phyloP scores from a whole-genome alignment of 2,797 vertebrate species.

The Sorex maritimensis region DNA sequence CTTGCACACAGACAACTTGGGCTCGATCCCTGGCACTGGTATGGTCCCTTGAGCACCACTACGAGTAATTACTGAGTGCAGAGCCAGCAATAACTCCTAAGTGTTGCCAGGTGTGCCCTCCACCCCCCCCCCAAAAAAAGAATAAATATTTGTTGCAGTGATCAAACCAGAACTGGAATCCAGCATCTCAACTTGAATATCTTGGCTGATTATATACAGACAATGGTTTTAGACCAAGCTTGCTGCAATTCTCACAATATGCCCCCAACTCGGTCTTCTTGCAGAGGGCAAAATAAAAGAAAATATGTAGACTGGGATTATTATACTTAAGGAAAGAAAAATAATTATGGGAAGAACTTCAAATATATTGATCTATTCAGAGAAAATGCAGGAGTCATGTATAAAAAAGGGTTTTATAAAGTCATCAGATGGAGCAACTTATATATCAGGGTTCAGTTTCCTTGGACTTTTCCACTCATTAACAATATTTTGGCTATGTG shows the following conservation, averaged over 20 bases:
- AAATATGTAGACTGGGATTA: neutral
- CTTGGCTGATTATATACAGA: neutral
- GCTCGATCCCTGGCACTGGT: no score
- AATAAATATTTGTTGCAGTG: no score
- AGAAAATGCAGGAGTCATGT: neutral
- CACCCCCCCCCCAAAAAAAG: no score
- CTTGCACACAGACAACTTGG: no score
- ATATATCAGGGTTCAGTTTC: constrained; percentile 8
- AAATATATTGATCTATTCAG: neutral
- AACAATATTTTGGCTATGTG: constrained; percentile 5
- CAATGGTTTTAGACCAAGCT: neutral
- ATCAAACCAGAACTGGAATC: no score
- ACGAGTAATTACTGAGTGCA: no score
- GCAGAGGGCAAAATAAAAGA: constrained; percentile 35
- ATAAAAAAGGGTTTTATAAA: constrained; percentile 53
- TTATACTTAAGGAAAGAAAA: constrained; percentile 24
- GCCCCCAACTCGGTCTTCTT: neutral
- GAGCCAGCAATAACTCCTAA: no score
- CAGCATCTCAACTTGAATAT: neutral
- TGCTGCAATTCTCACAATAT: neutral
- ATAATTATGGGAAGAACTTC: neutral
- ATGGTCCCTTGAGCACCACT: no score
- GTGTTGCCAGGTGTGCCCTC: no score
- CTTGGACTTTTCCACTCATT: constrained; percentile 5
- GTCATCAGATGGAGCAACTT: constrained; percentile 21